Evolutionary conservation across 2,113 vertebrate genomes (phyloP).

Genomic region (Prinia subflava): DNA sequence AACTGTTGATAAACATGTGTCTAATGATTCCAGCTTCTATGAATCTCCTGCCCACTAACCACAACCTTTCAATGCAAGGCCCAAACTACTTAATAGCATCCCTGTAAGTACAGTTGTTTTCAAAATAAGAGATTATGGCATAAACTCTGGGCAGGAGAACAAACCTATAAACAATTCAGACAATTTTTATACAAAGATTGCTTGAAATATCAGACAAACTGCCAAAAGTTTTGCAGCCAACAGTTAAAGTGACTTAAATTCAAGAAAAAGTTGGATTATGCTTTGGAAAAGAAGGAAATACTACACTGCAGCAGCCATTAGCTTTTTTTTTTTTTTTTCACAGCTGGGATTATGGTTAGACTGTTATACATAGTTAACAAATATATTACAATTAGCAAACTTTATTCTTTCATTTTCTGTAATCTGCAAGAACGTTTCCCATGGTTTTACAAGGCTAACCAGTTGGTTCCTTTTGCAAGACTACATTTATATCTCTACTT

Average conservation of each 20-base stretch:
- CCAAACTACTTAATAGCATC: neutral
- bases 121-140: slow-evolving; percentile 44
- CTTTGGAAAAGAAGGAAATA: slow-evolving; percentile 48
- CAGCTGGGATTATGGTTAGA: neutral
- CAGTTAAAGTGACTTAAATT: slow-evolving; percentile 50
- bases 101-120: slow-evolving; percentile 10
- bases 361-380: neutral
- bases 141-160: slow-evolving; percentile 44
- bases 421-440: neutral
- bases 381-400: neutral
- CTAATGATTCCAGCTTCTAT: neutral
- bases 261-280: slow-evolving; percentile 41
- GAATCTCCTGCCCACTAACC: neutral
- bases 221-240: slow-evolving; percentile 43
- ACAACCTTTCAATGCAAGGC: neutral
- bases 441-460: neutral
- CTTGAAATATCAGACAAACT: slow-evolving; percentile 50
- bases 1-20: neutral
- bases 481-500: neutral
- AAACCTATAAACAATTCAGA: slow-evolving; percentile 60
- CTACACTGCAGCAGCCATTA: neutral
- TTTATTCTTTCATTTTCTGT: slow-evolving; percentile 4
- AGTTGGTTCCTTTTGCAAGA: neutral
- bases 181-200: slow-evolving; percentile 41
- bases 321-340: neutral